A percentile compares a stretch with the other conserved stretches of the same genome.
These are phyloP conservation scores for Halictus quadricinctus DNA, from an alignment of 2,888 invertebrate species.

Conservation along the genomic window DNA sequence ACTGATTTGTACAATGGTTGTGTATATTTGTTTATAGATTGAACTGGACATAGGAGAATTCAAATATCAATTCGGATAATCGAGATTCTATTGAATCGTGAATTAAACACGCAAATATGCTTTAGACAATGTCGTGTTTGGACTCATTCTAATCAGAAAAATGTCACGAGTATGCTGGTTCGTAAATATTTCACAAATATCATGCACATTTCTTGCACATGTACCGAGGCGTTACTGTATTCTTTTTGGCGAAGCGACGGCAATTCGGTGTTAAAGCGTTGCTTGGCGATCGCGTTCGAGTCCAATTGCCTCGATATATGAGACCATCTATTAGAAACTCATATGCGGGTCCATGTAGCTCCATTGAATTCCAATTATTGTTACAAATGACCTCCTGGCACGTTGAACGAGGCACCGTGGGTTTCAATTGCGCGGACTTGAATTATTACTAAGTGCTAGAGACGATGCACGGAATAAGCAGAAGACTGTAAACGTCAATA, in stretches of 20 bases:
- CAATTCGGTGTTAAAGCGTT: background rate
- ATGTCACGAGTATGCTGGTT: background rate
- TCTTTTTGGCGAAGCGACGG: background rate
- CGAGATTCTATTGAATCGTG: background rate
- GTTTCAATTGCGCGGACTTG: background rate
- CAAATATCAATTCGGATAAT: background rate
- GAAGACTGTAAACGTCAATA: background rate
- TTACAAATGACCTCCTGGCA: slow-evolving; percentile 20
- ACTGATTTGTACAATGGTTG: background rate
- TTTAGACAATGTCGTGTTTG: background rate
- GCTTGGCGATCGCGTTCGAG: slow-evolving; percentile 5
- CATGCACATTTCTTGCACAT: background rate
- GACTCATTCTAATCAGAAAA: background rate
- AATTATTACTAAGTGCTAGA: background rate
- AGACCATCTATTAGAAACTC: slow-evolving; percentile 26
- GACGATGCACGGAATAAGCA: background rate
- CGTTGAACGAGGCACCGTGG: background rate
- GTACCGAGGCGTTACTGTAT: background rate
- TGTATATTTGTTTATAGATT: background rate
- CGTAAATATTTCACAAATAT: background rate
- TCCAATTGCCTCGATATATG: slow-evolving; percentile 18
- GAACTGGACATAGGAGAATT: background rate
- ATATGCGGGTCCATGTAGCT: slow-evolving; percentile 11
- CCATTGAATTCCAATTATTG: slow-evolving; percentile 38
- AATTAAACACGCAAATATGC: background rate